Evolutionary conservation across 2,113 vertebrate species (phyloP).

Genomic region (Thamnaconus septentrionalis): DNA sequence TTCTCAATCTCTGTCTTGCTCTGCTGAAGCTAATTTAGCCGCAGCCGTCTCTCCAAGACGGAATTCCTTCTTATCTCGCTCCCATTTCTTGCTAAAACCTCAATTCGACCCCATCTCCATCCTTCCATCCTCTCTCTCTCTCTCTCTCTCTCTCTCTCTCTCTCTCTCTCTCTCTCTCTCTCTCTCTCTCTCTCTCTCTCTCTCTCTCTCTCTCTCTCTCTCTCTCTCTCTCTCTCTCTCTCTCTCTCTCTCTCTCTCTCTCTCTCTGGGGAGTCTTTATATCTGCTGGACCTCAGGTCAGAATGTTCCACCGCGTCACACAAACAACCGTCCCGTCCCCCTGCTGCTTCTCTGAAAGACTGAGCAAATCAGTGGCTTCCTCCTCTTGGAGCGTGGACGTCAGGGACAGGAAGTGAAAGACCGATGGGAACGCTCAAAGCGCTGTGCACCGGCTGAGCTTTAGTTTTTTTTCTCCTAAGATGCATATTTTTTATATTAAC

Average conservation of each 20-base stretch:
- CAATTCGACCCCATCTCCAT: too few relatives aligned
- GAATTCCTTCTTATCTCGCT: too few relatives aligned
- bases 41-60: too few relatives aligned
- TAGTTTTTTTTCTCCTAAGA: neutral
- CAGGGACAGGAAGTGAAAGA: neutral
- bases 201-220: neutral
- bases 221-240: slow-evolving; percentile 44
- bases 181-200: too few relatives aligned
- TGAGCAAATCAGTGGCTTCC: slow-evolving; percentile 18
- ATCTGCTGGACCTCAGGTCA: slow-evolving; percentile 61
- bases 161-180: too few relatives aligned
- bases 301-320: slow-evolving; percentile 67
- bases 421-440: neutral
- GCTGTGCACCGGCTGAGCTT: neutral
- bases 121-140: too few relatives aligned
- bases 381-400: slow-evolving; percentile 5
- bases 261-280: slow-evolving; percentile 62
- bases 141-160: too few relatives aligned
- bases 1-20: too few relatives aligned
- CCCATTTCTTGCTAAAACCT: too few relatives aligned
- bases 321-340: slow-evolving; percentile 38
- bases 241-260: slow-evolving; percentile 29
- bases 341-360: slow-evolving; percentile 11
- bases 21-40: too few relatives aligned
- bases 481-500: neutral